These are phyloP conservation scores for Periophthalmus magnuspinnatus DNA, from an alignment of 2,797 vertebrate genomes.

Conservation along the genomic window DNA sequence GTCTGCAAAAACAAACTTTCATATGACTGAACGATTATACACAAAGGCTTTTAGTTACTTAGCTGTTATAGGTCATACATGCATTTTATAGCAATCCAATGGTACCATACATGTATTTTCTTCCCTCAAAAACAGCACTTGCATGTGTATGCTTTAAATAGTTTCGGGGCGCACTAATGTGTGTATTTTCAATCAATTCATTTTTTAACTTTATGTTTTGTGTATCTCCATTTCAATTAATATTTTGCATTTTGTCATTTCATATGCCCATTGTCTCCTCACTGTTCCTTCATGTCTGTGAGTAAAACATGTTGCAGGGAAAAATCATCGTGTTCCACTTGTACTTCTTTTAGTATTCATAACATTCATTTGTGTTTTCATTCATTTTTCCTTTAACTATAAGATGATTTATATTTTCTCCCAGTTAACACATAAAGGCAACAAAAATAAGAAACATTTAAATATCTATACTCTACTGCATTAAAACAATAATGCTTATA, in stretches of 20 bases:
- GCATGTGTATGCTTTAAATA: conserved; percentile 65
- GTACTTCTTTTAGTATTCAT: conserved; percentile 30
- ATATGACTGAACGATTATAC: conserved; percentile 78
- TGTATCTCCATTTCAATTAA: conserved; percentile 61
- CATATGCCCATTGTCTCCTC: conserved; percentile 30
- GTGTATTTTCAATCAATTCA: conserved; percentile 74
- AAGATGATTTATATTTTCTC: neutral
- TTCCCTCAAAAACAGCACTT: conserved; percentile 61
- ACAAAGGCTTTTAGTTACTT: conserved; percentile 72
- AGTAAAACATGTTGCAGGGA: conserved; percentile 25
- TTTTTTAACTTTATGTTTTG: conserved; percentile 49
- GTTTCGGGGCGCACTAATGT: conserved; percentile 76
- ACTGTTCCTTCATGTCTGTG: conserved; percentile 1
- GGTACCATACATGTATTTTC: conserved; percentile 71
- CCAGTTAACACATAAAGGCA: conserved; percentile 13
- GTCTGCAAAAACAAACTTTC: conserved; percentile 69
- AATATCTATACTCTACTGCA: conserved; percentile 1
- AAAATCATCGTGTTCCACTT: conserved; percentile 30
- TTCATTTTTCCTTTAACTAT: neutral
- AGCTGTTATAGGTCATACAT: conserved; percentile 69
- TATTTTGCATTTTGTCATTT: conserved; percentile 55
- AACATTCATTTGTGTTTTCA: neutral
- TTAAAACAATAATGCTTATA: conserved; percentile 3
- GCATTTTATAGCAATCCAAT: conserved; percentile 54
- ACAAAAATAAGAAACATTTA: neutral